These are phyloP conservation scores for Cylindroiulus punctatus DNA, from an alignment of 2,888 invertebrate genomes.

Conservation along the genomic window DNA sequence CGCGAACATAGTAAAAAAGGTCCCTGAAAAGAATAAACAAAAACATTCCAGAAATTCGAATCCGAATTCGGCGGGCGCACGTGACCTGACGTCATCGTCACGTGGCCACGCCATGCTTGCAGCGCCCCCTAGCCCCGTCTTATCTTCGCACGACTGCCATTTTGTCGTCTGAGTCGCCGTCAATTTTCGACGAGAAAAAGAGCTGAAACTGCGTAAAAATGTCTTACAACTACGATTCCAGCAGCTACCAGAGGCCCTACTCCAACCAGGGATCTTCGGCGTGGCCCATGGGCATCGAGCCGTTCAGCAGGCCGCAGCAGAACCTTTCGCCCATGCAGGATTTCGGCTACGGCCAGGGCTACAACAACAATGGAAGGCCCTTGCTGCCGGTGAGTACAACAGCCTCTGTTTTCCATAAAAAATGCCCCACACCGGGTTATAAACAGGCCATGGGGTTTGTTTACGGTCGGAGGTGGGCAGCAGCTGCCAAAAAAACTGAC, in stretches of 20 bases:
- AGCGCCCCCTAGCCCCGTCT: not conserved
- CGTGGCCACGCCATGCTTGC: not conserved
- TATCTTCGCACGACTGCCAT: not conserved
- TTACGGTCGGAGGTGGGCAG: too few species aligned
- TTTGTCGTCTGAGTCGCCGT: not conserved
- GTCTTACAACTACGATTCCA: constrained; percentile 21
- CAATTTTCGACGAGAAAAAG: too few species aligned
- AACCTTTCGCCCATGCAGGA: not conserved
- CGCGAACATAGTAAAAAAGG: too few species aligned
- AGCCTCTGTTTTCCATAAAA: not conserved
- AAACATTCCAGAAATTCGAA: not conserved
- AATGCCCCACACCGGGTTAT: not conserved
- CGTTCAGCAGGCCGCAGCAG: not conserved
- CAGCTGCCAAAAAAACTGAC: too few species aligned
- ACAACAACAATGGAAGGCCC: constrained; percentile 20
- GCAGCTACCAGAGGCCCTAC: not conserved
- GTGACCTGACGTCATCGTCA: not conserved
- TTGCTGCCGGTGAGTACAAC: not conserved
- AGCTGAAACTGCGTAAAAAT: not conserved
- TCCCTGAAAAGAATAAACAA: too few species aligned
- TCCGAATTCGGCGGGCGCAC: not conserved
- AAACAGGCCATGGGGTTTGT: too few species aligned
- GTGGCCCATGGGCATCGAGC: not conserved
- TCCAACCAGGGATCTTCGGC: not conserved
- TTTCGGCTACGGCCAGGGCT: not conserved